These are phyloP conservation scores for Cephalotes varians DNA, from an alignment of 2,888 invertebrate species.

Conservation along the genomic window DNA sequence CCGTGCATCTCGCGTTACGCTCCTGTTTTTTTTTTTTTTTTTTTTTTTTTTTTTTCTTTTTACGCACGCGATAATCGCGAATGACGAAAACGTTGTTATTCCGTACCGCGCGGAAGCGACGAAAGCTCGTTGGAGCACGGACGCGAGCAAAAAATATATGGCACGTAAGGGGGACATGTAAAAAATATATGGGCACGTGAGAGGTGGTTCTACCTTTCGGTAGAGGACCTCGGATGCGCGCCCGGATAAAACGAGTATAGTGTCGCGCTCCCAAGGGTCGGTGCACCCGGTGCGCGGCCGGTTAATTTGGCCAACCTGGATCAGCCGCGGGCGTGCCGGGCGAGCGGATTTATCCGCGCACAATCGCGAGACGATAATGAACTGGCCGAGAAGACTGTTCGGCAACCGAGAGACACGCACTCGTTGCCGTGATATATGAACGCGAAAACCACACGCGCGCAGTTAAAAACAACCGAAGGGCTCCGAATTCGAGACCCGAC, in stretches of 20 bases:
- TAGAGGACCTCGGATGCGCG: constrained; percentile 39
- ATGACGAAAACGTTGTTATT: constrained; percentile 52
- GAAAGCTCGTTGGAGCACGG: constrained; percentile 16
- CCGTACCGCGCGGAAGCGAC: constrained; percentile 8
- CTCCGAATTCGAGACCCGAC: background rate
- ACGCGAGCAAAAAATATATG: constrained; percentile 14
- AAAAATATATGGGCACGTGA: constrained; percentile 29
- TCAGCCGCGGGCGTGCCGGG: constrained; percentile 60
- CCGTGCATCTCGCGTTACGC: constrained; percentile 5
- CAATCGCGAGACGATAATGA: constrained; percentile 60
- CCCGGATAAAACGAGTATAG: constrained; percentile 66
- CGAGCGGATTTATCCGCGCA: constrained; percentile 64
- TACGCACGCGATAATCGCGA: constrained; percentile 1
- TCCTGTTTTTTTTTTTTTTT: background rate
- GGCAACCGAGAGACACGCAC: constrained; percentile 49
- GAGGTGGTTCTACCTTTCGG: constrained; percentile 36
- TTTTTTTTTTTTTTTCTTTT: background rate
- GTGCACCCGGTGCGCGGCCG: constrained; percentile 48
- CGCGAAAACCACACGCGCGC: background rate
- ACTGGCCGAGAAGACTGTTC: constrained; percentile 50
- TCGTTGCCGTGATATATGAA: constrained; percentile 53
- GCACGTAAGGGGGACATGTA: constrained; percentile 1
- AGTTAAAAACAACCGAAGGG: constrained; percentile 3
- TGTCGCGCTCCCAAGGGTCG: constrained; percentile 58
- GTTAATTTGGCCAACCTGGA: constrained; percentile 71